Evolutionary conservation across 1,140 invertebrate genomes (phyloP).

Genomic region (Zophobas morio): DNA sequence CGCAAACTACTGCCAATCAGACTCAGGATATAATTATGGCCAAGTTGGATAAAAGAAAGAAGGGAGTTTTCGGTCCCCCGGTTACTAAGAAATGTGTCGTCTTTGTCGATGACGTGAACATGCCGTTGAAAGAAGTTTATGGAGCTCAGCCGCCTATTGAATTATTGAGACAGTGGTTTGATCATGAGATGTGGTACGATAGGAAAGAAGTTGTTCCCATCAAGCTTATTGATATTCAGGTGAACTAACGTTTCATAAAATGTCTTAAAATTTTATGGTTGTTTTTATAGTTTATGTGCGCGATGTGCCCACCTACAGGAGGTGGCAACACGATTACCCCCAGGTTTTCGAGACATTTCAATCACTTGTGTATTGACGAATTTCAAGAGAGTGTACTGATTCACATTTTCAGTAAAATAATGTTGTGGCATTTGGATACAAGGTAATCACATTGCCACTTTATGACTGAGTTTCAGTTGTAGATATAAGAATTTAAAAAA

Average conservation of each 20-base stretch:
- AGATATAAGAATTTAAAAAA: neutral
- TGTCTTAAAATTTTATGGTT: neutral
- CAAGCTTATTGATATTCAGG: slow-evolving; percentile 90
- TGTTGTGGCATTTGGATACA: slow-evolving; percentile 95
- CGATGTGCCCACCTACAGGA: slow-evolving; percentile 89
- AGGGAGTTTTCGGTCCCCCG: slow-evolving; percentile 95
- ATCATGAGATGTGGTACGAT: slow-evolving; percentile 94
- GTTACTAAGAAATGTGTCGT: slow-evolving; percentile 91
- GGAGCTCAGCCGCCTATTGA: slow-evolving; percentile 95
- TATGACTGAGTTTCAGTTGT: neutral
- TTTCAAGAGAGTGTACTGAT: slow-evolving; percentile 89
- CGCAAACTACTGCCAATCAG: slow-evolving; percentile 93
- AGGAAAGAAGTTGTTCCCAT: slow-evolving; percentile 88
- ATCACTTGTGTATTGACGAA: slow-evolving; percentile 91
- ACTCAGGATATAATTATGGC: slow-evolving; percentile 97
- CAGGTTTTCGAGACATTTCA: slow-evolving; percentile 92
- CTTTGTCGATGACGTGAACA: slow-evolving; percentile 96
- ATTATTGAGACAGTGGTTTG: slow-evolving; percentile 89
- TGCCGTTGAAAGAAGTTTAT: slow-evolving; percentile 90
- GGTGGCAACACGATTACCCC: slow-evolving; percentile 89
- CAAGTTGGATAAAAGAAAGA: slow-evolving; percentile 93
- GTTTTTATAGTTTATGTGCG: slow-evolving; percentile 79
- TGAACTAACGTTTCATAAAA: slow-evolving; percentile 64
- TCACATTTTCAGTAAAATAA: slow-evolving; percentile 91
- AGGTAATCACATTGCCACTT: slow-evolving; percentile 70